Conservation (phyloP, 2,113 vertebrate species). For the Pungitius pungitius region DNA sequence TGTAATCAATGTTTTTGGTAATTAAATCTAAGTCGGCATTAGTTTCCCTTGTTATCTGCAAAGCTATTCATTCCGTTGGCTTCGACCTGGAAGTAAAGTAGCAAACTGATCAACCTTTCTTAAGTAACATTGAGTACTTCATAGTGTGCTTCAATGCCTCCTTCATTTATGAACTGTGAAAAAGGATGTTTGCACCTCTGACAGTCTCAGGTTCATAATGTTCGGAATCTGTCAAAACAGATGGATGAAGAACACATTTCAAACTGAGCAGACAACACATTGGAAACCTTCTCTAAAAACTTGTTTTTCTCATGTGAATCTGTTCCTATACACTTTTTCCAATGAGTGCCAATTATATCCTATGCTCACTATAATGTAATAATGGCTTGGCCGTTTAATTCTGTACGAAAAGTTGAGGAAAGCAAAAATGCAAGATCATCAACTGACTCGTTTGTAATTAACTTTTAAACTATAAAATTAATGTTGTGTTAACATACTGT, state of each 20-base stretch:
- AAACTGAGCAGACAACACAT: constrained; percentile 27
- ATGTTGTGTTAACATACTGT: background rate
- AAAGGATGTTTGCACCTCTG: constrained; percentile 42
- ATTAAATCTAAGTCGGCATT: background rate
- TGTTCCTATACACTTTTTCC: background rate
- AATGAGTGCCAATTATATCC: background rate
- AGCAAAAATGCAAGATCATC: background rate
- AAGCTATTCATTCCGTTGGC: constrained; percentile 8
- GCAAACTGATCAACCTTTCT: background rate
- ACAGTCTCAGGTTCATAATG: constrained; percentile 12
- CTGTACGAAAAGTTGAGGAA: background rate
- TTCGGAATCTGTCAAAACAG: constrained; percentile 45
- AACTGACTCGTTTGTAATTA: background rate
- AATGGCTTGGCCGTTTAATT: background rate
- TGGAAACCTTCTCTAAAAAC: constrained; percentile 25
- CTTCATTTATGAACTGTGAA: constrained; percentile 14
- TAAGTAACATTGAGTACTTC: background rate
- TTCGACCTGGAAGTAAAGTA: background rate
- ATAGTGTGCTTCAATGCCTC: background rate
- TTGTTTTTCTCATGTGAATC: constrained; percentile 18
- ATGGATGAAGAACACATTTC: constrained; percentile 40
- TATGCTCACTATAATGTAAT: background rate
- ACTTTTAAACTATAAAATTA: background rate
- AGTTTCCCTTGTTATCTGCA: background rate
- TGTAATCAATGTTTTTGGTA: constrained; percentile 1